Percentiles rank a stretch among this genome's conserved stretches.
phyloP scores from a whole-genome alignment of 2,113 vertebrate genomes.

The Cyanoderma ruficeps region DNA sequence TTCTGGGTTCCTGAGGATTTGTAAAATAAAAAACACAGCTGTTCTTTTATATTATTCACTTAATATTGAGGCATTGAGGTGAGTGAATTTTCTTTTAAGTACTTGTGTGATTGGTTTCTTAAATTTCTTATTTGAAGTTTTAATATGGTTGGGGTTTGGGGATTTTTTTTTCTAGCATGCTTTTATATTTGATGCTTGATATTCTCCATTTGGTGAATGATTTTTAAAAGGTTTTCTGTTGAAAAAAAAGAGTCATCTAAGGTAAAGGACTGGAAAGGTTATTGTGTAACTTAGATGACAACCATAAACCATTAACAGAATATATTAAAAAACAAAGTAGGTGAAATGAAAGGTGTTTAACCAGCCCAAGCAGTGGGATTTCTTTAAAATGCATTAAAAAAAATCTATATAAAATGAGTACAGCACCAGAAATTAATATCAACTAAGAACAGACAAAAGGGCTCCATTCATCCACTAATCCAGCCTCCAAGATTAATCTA shows the following conservation, averaged over 20 bases:
- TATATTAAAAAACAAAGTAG: not conserved
- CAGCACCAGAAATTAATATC: constrained; percentile 22
- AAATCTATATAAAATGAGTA: not conserved
- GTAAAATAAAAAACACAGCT: not conserved
- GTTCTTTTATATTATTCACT: rapidly evolving
- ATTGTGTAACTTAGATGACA: not conserved
- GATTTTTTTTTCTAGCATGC: rapidly evolving
- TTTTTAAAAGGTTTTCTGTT: not conserved
- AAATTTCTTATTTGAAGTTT: not conserved
- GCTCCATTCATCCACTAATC: constrained; percentile 12
- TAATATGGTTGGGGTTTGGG: not conserved
- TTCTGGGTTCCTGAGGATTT: not conserved
- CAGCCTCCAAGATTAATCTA: constrained; percentile 24
- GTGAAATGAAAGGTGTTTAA: not conserved
- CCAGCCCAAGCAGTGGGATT: not conserved
- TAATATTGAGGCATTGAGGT: not conserved
- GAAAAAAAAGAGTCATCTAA: not conserved
- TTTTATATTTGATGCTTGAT: not conserved
- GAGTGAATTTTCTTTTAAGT: not conserved
- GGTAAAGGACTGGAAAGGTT: not conserved
- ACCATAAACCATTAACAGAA: not conserved
- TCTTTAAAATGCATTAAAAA: not conserved
- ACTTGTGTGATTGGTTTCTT: not conserved
- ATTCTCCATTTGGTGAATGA: not conserved
- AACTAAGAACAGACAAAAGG: constrained; percentile 5